Evolutionary conservation across 2,888 invertebrate genomes (phyloP).

Genomic region (Nephrotoma guestfalica): DNA sequence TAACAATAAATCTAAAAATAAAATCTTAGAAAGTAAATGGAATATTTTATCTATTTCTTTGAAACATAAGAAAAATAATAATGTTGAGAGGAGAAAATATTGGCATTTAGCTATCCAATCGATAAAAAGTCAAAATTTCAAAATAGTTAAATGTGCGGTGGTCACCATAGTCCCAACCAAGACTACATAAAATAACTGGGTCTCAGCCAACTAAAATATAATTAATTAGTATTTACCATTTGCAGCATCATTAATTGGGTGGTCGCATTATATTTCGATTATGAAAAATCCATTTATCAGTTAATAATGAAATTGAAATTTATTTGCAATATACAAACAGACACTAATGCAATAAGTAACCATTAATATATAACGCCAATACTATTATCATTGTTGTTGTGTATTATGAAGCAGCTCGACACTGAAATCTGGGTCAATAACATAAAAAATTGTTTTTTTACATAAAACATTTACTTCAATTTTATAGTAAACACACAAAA

Average conservation of each 20-base stretch:
- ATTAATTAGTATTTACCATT: no score
- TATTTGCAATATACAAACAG: background rate
- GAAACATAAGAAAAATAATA: background rate
- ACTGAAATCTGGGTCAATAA: conserved; percentile 6
- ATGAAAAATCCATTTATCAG: background rate
- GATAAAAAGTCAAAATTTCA: no score
- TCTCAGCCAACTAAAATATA: no score
- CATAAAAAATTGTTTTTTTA: background rate
- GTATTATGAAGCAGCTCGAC: background rate
- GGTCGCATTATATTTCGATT: background rate
- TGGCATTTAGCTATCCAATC: background rate
- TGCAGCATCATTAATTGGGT: no score
- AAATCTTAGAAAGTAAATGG: background rate
- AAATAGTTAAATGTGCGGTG: no score
- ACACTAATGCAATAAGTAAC: background rate
- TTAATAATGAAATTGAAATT: background rate
- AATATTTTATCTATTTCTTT: background rate
- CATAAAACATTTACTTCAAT: background rate
- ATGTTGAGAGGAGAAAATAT: background rate
- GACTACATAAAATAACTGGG: no score
- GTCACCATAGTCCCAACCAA: no score
- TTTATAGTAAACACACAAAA: background rate
- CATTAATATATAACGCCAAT: background rate
- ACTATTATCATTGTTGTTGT: background rate
- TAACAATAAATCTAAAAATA: background rate